Conservation (phyloP, 2,113 vertebrate genomes). For the Notothenia coriiceps region DNA sequence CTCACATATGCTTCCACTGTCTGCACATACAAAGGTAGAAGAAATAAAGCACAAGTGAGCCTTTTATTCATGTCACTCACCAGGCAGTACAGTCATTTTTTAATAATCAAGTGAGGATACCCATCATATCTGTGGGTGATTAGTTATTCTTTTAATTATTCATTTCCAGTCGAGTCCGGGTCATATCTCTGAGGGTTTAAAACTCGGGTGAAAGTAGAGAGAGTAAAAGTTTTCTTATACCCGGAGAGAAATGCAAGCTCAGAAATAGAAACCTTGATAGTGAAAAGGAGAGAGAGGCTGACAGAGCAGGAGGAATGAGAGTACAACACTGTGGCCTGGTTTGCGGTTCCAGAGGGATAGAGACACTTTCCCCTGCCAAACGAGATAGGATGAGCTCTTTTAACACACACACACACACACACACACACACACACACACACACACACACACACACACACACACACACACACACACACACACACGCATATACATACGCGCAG, state of each 20-base stretch:
- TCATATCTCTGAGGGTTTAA: conserved; percentile 16
- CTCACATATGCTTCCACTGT: neutral
- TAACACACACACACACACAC: conserved; percentile 50
- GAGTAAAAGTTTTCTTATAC: conserved; percentile 44
- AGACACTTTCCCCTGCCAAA: conserved; percentile 71
- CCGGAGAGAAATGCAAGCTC: conserved; percentile 44
- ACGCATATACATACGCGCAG: conserved; percentile 9
- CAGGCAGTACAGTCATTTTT: neutral
- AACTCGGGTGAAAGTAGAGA: conserved; percentile 28
- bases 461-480: conserved; percentile 37
- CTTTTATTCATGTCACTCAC: neutral
- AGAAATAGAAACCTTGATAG: conserved; percentile 62
- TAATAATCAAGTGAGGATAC: neutral
- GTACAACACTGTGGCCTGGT: conserved; percentile 75
- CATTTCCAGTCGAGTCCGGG: conserved; percentile 25
- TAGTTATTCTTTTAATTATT: conserved; percentile 15
- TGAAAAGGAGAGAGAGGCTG: conserved; percentile 24
- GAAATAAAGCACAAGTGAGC: neutral
- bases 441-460: conserved; percentile 19
- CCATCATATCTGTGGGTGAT: neutral
- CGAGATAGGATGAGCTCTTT: conserved; percentile 68
- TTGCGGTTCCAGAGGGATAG: conserved; percentile 77
- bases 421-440: conserved; percentile 18
- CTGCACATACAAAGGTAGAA: neutral
- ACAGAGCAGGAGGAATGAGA: conserved; percentile 44